Conservation (phyloP, 2,113 vertebrate genomes). For the Oryzias curvinotus region DNA sequence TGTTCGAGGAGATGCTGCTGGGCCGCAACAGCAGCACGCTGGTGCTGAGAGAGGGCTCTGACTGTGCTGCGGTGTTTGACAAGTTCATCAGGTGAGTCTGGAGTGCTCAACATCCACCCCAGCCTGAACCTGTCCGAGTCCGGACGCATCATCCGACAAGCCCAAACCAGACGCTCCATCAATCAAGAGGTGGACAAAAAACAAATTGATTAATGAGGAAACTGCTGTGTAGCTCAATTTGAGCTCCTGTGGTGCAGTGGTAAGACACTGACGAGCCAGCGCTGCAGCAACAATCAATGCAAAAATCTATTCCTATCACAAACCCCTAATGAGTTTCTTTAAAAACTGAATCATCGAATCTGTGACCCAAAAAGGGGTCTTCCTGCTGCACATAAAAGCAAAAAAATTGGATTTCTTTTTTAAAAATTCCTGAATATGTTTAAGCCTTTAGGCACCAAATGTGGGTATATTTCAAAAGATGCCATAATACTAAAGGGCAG, state of each 20-base stretch:
- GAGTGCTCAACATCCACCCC: accelerated
- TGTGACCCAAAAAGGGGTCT: no score
- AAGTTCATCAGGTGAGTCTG: conserved; percentile 86
- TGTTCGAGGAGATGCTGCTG: conserved; percentile 81
- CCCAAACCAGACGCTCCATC: conserved; percentile 8
- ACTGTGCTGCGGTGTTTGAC: conserved; percentile 84
- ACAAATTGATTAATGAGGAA: neutral
- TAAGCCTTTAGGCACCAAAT: no score
- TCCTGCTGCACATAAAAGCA: no score
- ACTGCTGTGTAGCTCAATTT: neutral
- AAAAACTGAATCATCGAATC: neutral
- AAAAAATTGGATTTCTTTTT: no score
- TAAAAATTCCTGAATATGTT: no score
- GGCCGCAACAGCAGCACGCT: conserved; percentile 78
- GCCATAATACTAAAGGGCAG: no score
- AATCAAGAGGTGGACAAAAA: conserved; percentile 9
- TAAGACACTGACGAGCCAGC: neutral
- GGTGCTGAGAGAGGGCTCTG: conserved; percentile 76
- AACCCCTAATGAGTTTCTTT: conserved; percentile 9
- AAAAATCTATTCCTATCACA: conserved; percentile 11
- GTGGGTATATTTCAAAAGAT: no score
- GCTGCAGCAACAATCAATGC: conserved; percentile 1
- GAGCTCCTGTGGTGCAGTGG: neutral
- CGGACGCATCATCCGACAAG: neutral
- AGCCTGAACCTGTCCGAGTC: neutral